A percentile compares a stretch with the other conserved stretches of the same genome.
Evolutionary conservation across 1,140 invertebrate species (phyloP).

Genomic region (Cryptotermes secundus): DNA sequence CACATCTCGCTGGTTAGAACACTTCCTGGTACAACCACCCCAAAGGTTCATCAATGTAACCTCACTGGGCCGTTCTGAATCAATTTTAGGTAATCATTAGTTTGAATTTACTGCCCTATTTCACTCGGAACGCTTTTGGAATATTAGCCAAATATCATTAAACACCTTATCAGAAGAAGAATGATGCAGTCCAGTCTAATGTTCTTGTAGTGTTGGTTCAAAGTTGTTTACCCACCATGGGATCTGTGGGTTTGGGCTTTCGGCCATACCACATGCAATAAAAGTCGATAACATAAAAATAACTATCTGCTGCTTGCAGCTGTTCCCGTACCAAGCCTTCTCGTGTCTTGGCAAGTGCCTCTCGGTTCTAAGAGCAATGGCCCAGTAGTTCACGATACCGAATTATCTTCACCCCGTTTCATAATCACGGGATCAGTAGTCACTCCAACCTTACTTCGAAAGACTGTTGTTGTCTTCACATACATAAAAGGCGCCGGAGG

Average conservation of each 20-base stretch:
- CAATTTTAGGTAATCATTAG: no score
- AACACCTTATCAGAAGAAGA: no score
- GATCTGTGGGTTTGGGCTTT: background rate
- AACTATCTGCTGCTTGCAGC: background rate
- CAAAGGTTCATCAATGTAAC: no score
- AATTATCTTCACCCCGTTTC: conserved; percentile 1
- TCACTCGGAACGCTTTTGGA: no score
- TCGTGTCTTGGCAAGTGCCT: background rate
- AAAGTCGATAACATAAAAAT: conserved; percentile 15
- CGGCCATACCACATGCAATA: background rate
- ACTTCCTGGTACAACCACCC: no score
- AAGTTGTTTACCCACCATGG: background rate
- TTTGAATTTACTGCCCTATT: no score
- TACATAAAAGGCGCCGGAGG: no score
- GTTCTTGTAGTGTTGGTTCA: background rate
- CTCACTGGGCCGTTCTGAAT: no score
- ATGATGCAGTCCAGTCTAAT: background rate
- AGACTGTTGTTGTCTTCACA: no score
- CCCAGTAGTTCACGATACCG: background rate
- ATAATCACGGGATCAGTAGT: background rate
- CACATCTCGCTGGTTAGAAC: no score
- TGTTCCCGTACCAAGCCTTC: conserved; percentile 1
- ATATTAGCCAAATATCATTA: no score
- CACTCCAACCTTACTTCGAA: no score
- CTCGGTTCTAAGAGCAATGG: background rate